Percentiles rank a stretch among this genome's conserved stretches.
phyloP scores from a whole-genome alignment of 2,888 invertebrate species.

The Spatulosminthurus flaviceps region DNA sequence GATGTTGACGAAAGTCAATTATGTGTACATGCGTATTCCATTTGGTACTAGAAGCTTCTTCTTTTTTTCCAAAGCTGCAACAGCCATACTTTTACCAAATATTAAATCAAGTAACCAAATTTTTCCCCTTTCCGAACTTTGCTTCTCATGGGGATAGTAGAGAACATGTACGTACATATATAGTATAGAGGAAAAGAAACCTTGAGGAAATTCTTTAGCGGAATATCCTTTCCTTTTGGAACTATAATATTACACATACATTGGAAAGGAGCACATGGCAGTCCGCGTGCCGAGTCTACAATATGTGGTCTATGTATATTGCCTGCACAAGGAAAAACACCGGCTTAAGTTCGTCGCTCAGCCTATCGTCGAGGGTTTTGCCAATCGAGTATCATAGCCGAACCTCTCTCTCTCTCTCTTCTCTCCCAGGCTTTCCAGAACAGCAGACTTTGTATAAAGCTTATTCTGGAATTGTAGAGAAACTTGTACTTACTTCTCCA shows the following conservation, averaged over 20 bases:
- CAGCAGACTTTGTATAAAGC: too few relatives aligned
- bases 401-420: too few relatives aligned
- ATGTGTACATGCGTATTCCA: neutral
- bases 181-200: neutral
- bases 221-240: neutral
- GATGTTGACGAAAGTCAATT: neutral
- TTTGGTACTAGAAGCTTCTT: neutral
- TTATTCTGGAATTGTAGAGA: too few relatives aligned
- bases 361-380: too few relatives aligned
- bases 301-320: neutral
- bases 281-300: neutral
- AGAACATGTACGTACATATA: too few relatives aligned
- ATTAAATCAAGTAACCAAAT: neutral
- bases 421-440: too few relatives aligned
- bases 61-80: neutral
- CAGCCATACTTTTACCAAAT: neutral
- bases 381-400: too few relatives aligned
- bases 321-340: neutral
- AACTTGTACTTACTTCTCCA: neutral
- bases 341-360: too few relatives aligned
- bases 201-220: conserved; percentile 1
- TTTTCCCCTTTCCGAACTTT: neutral
- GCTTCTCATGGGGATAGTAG: neutral
- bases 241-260: neutral
- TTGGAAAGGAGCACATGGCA: neutral